phyloP scores from a whole-genome alignment of 2,113 vertebrate species.

The Macrotus californicus region DNA sequence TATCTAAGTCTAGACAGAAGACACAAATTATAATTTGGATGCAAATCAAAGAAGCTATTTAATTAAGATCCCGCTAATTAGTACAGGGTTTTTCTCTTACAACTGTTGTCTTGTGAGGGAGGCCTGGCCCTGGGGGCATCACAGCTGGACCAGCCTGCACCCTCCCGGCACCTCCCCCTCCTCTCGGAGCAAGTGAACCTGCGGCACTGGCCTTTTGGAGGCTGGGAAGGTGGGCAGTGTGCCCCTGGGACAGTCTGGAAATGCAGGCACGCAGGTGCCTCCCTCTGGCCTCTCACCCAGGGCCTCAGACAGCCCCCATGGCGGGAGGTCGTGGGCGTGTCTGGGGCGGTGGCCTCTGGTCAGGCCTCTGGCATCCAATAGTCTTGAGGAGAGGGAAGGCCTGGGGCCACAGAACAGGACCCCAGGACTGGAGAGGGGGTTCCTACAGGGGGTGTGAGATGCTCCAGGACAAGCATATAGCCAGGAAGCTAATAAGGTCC shows the following conservation, averaged over 20 bases:
- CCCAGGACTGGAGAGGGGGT: not conserved
- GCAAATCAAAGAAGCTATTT: constrained; percentile 76
- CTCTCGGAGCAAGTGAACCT: not conserved
- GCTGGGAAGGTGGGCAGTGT: not conserved
- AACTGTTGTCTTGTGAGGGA: not conserved
- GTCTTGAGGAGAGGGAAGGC: not conserved
- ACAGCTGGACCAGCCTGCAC: not conserved
- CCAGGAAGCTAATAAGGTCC: not conserved
- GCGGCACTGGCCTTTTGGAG: not conserved
- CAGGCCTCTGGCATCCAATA: not conserved
- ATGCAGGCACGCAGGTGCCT: not conserved
- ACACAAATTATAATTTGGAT: constrained; percentile 71
- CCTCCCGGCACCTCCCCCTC: rapidly evolving
- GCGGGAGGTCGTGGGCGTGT: not conserved
- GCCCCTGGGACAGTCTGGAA: not conserved
- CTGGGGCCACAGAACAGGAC: not conserved
- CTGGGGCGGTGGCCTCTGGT: too few species aligned
- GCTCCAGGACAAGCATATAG: not conserved
- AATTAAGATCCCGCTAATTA: constrained; percentile 75
- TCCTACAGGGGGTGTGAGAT: not conserved
- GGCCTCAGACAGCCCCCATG: not conserved
- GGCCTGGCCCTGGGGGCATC: rapidly evolving
- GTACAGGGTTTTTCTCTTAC: constrained; percentile 43
- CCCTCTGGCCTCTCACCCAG: not conserved
- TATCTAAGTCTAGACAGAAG: constrained; percentile 65